phyloP scores from a whole-genome alignment of 2,113 vertebrate genomes.

The Naja naja region DNA sequence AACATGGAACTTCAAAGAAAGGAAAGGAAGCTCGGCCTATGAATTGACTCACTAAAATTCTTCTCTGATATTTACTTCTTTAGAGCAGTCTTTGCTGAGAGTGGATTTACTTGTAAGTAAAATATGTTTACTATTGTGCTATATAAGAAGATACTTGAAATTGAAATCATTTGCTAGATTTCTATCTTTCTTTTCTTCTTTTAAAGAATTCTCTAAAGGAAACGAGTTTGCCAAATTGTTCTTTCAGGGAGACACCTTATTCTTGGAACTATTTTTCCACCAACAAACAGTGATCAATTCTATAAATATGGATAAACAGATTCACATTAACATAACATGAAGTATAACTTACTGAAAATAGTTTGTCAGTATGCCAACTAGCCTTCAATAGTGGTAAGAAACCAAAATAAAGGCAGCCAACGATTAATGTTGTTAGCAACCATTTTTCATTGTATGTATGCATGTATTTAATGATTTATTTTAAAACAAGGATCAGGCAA shows the following conservation, averaged over 20 bases:
- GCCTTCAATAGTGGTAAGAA: conserved; percentile 57
- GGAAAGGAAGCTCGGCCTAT: not conserved
- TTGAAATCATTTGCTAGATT: not conserved
- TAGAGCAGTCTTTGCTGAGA: not conserved
- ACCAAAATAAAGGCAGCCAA: conserved; percentile 46
- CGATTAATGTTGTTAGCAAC: conserved; percentile 1
- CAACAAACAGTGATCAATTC: conserved; percentile 58
- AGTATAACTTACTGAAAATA: conserved; percentile 61
- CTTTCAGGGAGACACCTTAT: conserved; percentile 56
- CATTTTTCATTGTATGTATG: conserved; percentile 16
- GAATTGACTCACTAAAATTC: not conserved
- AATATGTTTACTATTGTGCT: not conserved
- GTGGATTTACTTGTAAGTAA: not conserved
- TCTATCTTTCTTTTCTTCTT: not conserved
- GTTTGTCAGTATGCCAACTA: conserved; percentile 61
- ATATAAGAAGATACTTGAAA: not conserved
- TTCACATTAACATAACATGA: conserved; percentile 57
- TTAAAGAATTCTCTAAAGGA: not conserved
- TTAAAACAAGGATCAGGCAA: conserved; percentile 1
- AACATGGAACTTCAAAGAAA: not conserved
- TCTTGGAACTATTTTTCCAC: conserved; percentile 59
- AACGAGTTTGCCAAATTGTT: conserved; percentile 50
- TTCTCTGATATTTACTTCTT: not conserved
- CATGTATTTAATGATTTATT: not conserved
- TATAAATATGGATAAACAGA: conserved; percentile 65